Evolutionary conservation across 2,797 vertebrate genomes (phyloP).

Genomic region (Ammospiza maritima): DNA sequence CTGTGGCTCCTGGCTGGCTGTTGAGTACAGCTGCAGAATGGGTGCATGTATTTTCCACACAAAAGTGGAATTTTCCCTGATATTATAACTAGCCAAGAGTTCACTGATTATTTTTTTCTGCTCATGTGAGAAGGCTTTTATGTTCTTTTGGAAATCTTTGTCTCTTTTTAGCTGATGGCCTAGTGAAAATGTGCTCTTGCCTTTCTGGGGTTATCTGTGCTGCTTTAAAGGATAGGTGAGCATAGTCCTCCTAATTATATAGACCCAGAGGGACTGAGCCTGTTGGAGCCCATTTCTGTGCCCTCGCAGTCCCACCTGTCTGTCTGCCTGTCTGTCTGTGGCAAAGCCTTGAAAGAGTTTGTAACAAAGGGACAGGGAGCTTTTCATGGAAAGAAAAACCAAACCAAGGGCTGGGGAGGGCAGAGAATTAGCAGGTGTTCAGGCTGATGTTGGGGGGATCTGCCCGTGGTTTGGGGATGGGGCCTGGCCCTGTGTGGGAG

Average conservation of each 20-base stretch:
- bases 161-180: not conserved
- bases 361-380: not conserved
- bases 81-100: not conserved
- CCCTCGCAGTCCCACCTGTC: not conserved
- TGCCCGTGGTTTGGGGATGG: not conserved
- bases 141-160: not conserved
- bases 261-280: not conserved
- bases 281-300: not conserved
- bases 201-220: not conserved
- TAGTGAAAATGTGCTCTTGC: not conserved
- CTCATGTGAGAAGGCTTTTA: not conserved
- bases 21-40: not conserved
- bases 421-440: not conserved
- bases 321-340: not conserved
- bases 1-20: not conserved
- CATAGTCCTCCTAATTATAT: not conserved
- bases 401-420: not conserved
- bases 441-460: not conserved
- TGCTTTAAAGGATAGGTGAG: not conserved
- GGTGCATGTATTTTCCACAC: not conserved
- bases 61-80: not conserved
- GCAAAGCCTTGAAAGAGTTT: not conserved
- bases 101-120: not conserved
- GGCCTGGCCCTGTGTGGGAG: not conserved
- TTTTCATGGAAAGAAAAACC: not conserved